Conservation (phyloP, 2,888 invertebrate species). For the Sarcophaga caerulescens region DNA sequence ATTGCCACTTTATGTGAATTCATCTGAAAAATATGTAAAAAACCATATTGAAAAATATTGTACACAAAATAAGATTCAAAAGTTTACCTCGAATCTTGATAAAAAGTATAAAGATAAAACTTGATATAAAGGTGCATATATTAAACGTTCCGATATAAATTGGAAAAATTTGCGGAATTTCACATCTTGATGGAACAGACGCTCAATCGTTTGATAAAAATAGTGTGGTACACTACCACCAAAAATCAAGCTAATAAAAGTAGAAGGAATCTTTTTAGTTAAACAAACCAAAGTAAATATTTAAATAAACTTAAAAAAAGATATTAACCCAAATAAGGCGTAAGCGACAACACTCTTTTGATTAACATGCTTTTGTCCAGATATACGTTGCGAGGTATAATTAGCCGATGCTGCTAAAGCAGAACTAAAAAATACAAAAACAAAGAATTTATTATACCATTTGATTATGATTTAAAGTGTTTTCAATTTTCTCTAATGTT, state of each 20-base stretch:
- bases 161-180: conserved; percentile 83
- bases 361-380: conserved; percentile 85
- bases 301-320: conserved; percentile 73
- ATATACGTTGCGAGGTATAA: conserved; percentile 87
- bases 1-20: conserved; percentile 86
- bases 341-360: conserved; percentile 87
- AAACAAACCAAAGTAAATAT: background rate
- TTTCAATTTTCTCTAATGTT: background rate
- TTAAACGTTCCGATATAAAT: conserved; percentile 86
- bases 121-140: conserved; percentile 88
- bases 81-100: conserved; percentile 86
- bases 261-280: background rate
- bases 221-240: conserved; percentile 91
- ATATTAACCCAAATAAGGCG: conserved; percentile 88
- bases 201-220: conserved; percentile 86
- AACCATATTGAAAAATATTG: background rate
- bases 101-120: conserved; percentile 88
- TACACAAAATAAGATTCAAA: background rate
- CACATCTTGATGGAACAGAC: conserved; percentile 83
- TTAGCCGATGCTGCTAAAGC: conserved; percentile 88
- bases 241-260: conserved; percentile 85
- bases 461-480: background rate
- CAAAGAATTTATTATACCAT: background rate
- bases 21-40: conserved; percentile 81
- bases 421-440: conserved; percentile 83